These are phyloP conservation scores for Silurus lanzhouensis DNA, from an alignment of 2,797 vertebrate genomes.

Conservation along the genomic window DNA sequence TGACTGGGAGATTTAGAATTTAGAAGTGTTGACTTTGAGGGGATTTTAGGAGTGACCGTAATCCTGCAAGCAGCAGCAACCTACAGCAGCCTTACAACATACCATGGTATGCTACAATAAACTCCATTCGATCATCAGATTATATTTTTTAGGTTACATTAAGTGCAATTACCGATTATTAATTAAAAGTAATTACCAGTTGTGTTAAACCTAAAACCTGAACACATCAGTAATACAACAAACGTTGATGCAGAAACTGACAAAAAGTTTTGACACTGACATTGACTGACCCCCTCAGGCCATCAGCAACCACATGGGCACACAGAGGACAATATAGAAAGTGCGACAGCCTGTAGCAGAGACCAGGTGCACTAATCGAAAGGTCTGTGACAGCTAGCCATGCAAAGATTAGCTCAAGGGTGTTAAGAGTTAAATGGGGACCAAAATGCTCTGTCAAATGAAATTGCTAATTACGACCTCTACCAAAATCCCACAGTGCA, in stretches of 20 bases:
- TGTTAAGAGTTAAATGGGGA: constrained; percentile 59
- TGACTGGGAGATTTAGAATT: not conserved
- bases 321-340: constrained; percentile 42
- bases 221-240: constrained; percentile 5
- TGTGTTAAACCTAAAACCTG: constrained; percentile 34
- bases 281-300: constrained; percentile 39
- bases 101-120: not conserved
- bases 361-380: constrained; percentile 53
- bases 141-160: not conserved
- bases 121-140: too few species aligned
- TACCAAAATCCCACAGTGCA: constrained; percentile 81
- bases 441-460: constrained; percentile 58
- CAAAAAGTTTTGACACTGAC: constrained; percentile 26
- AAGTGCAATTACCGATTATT: constrained; percentile 41
- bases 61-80: constrained; percentile 14
- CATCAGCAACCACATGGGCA: constrained; percentile 44
- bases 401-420: constrained; percentile 54
- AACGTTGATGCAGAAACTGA: constrained; percentile 20
- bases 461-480: constrained; percentile 84
- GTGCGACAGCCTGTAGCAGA: constrained; percentile 44
- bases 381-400: constrained; percentile 46
- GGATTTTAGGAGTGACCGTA: not conserved
- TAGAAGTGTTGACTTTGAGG: not conserved
- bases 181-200: not conserved
- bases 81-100: not conserved